These are phyloP conservation scores for Phania funesta DNA, from an alignment of 2,888 invertebrate species.

Conservation along the genomic window DNA sequence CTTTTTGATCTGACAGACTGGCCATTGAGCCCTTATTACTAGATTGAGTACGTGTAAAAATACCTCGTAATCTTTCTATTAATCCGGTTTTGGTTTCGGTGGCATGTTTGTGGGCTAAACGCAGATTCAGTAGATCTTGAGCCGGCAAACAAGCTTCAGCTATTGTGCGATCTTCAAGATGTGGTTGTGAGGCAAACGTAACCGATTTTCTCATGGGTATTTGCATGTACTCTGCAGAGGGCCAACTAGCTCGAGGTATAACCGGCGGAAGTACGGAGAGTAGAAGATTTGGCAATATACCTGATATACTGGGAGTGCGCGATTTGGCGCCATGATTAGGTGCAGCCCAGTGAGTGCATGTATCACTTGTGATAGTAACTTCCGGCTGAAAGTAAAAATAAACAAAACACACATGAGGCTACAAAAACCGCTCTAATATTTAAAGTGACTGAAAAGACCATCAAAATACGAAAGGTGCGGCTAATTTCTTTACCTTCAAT, in stretches of 20 bases:
- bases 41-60: constrained; percentile 84
- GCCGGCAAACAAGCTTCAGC: constrained; percentile 81
- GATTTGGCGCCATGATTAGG: constrained; percentile 72
- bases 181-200: constrained; percentile 85
- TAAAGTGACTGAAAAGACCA: neutral
- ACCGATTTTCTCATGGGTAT: constrained; percentile 83
- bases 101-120: constrained; percentile 82
- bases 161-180: constrained; percentile 81
- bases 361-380: constrained; percentile 75
- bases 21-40: constrained; percentile 84
- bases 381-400: constrained; percentile 73
- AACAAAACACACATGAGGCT: neutral
- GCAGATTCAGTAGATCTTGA: constrained; percentile 83
- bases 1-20: constrained; percentile 82
- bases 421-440: neutral
- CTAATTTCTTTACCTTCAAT: constrained; percentile 70
- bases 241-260: constrained; percentile 89
- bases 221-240: constrained; percentile 85
- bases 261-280: constrained; percentile 88
- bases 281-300: constrained; percentile 86
- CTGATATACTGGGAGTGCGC: constrained; percentile 85
- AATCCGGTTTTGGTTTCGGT: constrained; percentile 82
- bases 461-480: neutral
- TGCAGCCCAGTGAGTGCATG: constrained; percentile 68
- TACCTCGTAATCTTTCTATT: constrained; percentile 82